Base-by-base conservation (phyloP, 1,140 invertebrate genomes). In the Drosophila saltans region DNA sequence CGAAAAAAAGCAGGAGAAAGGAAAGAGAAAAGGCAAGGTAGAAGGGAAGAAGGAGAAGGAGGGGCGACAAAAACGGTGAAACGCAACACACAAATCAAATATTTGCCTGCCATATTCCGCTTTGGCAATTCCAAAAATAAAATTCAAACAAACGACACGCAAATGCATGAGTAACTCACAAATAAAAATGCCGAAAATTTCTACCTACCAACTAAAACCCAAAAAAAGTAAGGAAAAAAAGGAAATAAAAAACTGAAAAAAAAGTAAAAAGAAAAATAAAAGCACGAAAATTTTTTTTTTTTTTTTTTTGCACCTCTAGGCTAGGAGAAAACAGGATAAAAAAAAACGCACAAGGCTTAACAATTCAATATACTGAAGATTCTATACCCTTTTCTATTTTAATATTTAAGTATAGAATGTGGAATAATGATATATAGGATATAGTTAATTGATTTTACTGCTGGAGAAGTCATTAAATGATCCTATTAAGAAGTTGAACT, bases 81-180 rank as follows among this genome's bases (percentile, higher is more conserved):
- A 52, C 45, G 45, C 45, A 52, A 52, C 45, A 52, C 45, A 52
- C 45, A 80, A 78, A 69, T 69, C 79, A 81, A 81, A 81, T 76
- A 81, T 81, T 81, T 74, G 80, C 63, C 56, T 52, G 45, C 73
- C 73, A 80, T 76, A 72, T 80, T 81, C 66, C 66, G 72, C 69
- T 52, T 52, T 52, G 45, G 45, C 45, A 52, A 52, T 52, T 52
- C 45, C 45, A 52, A 81, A 64, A 67, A 71, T 55, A 69, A 82
- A 82, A 82, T 82, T 82, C 75, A 82, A 52, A 52, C 45, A 52
- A 52, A 78, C 75, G 74, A 78, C 67, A 82, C 75, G 80, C 80
- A 66, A 81, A 70, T 70, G 67, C 63, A 43, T 56, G 28, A 61
- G 58, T 56, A 73, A 64, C 71, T 69, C 58, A 24, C 71, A 82